A percentile compares a stretch with the other conserved stretches of the same genome.
phyloP scores from a whole-genome alignment of 2,113 vertebrate genomes.

The Lasiurus borealis region DNA sequence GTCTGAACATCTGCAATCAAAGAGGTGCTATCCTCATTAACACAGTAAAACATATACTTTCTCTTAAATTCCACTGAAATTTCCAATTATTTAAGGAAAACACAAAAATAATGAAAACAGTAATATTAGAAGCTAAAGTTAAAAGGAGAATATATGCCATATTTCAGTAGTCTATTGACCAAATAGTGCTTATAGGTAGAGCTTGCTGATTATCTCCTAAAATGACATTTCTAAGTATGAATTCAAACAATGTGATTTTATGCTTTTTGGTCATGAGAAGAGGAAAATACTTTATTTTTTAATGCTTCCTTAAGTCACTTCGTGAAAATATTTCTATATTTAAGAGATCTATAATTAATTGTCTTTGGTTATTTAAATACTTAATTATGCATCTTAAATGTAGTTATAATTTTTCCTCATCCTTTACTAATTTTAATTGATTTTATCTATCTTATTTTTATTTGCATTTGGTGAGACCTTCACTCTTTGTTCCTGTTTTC shows the following conservation, averaged over 20 bases:
- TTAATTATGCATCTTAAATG: background rate
- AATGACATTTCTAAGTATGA: background rate
- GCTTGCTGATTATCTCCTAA: background rate
- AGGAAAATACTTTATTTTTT: background rate
- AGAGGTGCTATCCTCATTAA: background rate
- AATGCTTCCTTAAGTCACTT: background rate
- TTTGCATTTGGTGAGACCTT: conserved; percentile 5
- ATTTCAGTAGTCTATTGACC: background rate
- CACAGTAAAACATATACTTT: background rate
- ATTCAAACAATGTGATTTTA: background rate
- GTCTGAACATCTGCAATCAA: background rate
- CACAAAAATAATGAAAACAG: background rate
- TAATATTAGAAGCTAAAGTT: background rate
- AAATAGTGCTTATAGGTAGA: background rate
- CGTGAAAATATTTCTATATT: background rate
- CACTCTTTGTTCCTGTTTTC: background rate
- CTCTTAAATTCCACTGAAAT: conserved; percentile 21
- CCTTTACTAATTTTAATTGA: background rate
- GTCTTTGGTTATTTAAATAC: background rate
- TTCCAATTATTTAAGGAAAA: background rate
- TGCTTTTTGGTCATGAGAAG: conserved; percentile 1
- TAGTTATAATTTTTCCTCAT: background rate
- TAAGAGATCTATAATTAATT: background rate
- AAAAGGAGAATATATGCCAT: background rate
- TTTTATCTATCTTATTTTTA: conserved; percentile 8